A percentile compares a stretch with the other conserved stretches of the same genome.
These are phyloP conservation scores for Bos indicus DNA, from an alignment of 2,113 vertebrate genomes.

Conservation along the genomic window DNA sequence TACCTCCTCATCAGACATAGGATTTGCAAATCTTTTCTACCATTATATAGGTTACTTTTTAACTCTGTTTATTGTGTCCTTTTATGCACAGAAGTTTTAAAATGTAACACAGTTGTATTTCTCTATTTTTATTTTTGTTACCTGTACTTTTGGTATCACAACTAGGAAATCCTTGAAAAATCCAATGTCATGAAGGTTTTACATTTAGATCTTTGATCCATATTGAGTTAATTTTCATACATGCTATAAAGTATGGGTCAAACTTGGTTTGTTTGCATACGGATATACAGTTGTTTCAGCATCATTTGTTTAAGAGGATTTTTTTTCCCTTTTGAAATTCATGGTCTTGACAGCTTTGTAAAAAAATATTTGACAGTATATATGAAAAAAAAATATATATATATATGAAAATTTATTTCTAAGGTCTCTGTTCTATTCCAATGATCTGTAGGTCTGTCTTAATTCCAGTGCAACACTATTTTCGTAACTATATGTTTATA, in stretches of 20 bases:
- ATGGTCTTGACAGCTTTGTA: neutral
- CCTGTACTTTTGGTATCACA: neutral
- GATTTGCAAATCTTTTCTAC: neutral
- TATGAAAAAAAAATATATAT: neutral
- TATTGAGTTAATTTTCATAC: neutral
- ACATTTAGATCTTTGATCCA: neutral
- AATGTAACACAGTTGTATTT: neutral
- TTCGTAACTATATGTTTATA: neutral
- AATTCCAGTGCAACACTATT: neutral
- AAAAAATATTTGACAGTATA: neutral
- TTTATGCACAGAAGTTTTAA: neutral
- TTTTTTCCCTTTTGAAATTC: neutral
- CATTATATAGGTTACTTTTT: neutral
- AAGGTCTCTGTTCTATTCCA: neutral
- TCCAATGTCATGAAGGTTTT: neutral
- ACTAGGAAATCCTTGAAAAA: neutral
- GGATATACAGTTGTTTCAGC: neutral
- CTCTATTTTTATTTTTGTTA: neutral
- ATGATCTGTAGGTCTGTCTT: neutral
- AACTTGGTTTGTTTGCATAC: neutral
- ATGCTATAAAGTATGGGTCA: neutral
- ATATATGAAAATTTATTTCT: neutral
- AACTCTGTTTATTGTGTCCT: neutral
- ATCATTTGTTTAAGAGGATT: neutral
- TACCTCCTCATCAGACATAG: neutral